A percentile compares a stretch with the other conserved stretches of the same genome.
Evolutionary conservation across 2,113 vertebrate genomes (phyloP).

Genomic region (Lepisosteus oculatus): DNA sequence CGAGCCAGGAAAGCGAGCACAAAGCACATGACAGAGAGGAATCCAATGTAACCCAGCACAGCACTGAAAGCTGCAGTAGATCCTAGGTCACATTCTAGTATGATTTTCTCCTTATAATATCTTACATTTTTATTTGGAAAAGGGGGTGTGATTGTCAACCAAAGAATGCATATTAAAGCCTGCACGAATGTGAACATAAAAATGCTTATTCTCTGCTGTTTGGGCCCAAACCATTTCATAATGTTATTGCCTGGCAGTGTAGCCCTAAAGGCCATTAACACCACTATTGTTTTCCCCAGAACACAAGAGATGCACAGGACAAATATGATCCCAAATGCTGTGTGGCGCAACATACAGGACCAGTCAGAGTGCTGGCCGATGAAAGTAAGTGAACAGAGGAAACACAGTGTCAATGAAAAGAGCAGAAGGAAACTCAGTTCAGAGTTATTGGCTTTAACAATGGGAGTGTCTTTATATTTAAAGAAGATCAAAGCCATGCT

Average conservation of each 20-base stretch:
- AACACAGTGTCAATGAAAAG: constrained; percentile 46
- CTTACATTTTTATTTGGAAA: constrained; percentile 19
- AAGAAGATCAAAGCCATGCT: constrained; percentile 45
- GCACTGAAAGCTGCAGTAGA: constrained; percentile 22
- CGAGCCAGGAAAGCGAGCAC: constrained; percentile 30
- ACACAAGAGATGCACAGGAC: constrained; percentile 40
- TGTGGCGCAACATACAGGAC: constrained; percentile 51
- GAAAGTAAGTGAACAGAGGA: constrained; percentile 49
- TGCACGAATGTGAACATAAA: constrained; percentile 26
- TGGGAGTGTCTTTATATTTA: constrained; percentile 45
- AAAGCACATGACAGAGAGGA: constrained; percentile 27
- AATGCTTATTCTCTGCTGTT: constrained; percentile 26
- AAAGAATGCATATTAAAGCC: constrained; percentile 27
- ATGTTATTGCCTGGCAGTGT: constrained; percentile 37
- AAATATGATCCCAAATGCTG: constrained; percentile 40
- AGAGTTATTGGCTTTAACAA: constrained; percentile 60
- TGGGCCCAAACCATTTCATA: constrained; percentile 52
- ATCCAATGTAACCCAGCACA: constrained; percentile 27
- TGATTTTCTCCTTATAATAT: constrained; percentile 14
- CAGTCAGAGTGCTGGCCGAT: constrained; percentile 40
- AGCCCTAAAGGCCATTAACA: constrained; percentile 41
- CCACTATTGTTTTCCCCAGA: constrained; percentile 44
- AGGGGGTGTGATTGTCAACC: constrained; percentile 30
- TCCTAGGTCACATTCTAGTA: constrained; percentile 25
- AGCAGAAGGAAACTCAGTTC: too few relatives aligned